These are phyloP conservation scores for Haemorhous mexicanus DNA, from an alignment of 2,113 vertebrate species.

Conservation along the genomic window DNA sequence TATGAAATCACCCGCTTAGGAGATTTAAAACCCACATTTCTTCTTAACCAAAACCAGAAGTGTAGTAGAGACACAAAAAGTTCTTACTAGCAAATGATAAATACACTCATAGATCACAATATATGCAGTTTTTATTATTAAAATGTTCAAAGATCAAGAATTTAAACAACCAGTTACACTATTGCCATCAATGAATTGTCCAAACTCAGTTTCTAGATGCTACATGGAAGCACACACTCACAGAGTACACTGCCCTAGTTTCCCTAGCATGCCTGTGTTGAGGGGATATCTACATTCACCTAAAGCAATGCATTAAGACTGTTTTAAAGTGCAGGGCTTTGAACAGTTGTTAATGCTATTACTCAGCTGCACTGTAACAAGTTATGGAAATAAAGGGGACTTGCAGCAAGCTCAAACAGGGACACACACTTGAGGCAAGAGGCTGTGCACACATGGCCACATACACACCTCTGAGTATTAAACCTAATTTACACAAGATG, in stretches of 20 bases:
- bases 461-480: accelerated
- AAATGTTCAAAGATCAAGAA: background rate
- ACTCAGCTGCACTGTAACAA: background rate
- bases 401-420: background rate
- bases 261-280: background rate
- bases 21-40: constrained; percentile 34
- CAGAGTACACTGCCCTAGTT: background rate
- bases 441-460: background rate
- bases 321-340: background rate
- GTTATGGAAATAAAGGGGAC: background rate
- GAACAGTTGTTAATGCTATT: background rate
- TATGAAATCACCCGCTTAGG: background rate
- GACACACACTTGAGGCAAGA: background rate
- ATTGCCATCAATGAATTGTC: background rate
- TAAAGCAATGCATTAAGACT: background rate
- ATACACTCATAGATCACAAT: background rate
- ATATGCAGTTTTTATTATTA: background rate
- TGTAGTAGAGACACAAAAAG: background rate
- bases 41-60: constrained; percentile 47
- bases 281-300: background rate
- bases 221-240: background rate
- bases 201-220: background rate
- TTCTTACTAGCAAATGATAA: background rate
- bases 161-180: background rate
- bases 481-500: background rate